Evolutionary conservation across 2,113 vertebrate genomes (phyloP), one percentile per base, ranked within the genome.

Genomic region (Potamarius usumacintae): DNA sequence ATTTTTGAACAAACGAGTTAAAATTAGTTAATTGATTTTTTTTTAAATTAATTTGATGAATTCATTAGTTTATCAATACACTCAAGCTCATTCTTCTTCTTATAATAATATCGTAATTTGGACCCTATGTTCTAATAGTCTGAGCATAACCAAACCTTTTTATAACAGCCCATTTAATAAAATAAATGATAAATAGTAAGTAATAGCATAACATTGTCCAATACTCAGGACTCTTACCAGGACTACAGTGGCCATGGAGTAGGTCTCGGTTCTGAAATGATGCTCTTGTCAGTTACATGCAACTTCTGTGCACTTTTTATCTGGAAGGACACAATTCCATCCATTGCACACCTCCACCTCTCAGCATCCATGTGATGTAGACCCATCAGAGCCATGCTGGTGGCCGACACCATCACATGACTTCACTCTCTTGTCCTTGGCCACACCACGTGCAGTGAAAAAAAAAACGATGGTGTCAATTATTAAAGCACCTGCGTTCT

Each of bases 161-260:
- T 58, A 7, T 79, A 79, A 55, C 76, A 80, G n/a, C 30, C 42
- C 7, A 10, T 15, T 15, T 82, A 71, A 69, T 69, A 83, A 69
- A 18, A 52, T 0, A 9, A 27, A 5, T 22, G 72, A 18, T 74
- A 42, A 11, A 74, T 5, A 76, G 72, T 2, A 27, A 20, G 11
- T 27, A 30, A 52, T 15, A 71, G 4, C 18, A 84, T 25, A 55
- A 71, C 63, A 84, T 10, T 58, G 22, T 30, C 20, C 9, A 18
- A 10, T 5, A 15, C 27, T 22, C 42, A n/a, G 77, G 27, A 77
- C 92, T 95, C 95, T 96, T 86, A 96, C 95, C 69, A 93, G 94
- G 55, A 96, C 94, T 1, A 95, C 94, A 1, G 95, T 89, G 53
- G 95, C 94, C 95, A 96, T 96, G 67, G 72, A 67, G 65, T 52